phyloP scores from a whole-genome alignment of 2,888 invertebrate genomes.

The Tricholauxania praeusta region DNA sequence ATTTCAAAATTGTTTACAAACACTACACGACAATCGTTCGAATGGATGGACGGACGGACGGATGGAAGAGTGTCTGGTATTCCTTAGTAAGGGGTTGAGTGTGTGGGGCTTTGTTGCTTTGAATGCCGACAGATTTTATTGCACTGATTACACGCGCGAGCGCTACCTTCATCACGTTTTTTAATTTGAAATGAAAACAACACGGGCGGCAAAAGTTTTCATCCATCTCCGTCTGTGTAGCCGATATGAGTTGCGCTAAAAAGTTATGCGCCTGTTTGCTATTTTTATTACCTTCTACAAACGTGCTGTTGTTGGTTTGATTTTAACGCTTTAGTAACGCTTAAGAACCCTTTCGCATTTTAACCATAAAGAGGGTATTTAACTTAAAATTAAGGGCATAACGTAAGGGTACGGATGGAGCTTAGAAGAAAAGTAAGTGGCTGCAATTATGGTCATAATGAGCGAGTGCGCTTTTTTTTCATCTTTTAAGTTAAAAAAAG shows the following conservation, averaged over 20 bases:
- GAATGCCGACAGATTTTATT: constrained; percentile 22
- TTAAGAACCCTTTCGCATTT: constrained; percentile 31
- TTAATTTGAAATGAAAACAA: constrained; percentile 31
- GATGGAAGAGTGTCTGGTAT: constrained; percentile 2
- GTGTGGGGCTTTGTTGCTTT: background rate
- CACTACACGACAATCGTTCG: background rate
- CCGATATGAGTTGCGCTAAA: constrained; percentile 24
- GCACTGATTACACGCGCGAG: constrained; percentile 39
- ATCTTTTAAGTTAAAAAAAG: background rate
- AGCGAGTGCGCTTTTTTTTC: background rate
- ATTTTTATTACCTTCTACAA: constrained; percentile 34
- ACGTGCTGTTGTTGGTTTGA: constrained; percentile 30
- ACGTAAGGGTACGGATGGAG: background rate
- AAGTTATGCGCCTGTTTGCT: constrained; percentile 27
- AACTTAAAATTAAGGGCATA: background rate
- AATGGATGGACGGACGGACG: too few species aligned
- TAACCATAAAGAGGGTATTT: background rate
- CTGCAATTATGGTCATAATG: constrained; percentile 8
- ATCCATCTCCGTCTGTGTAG: background rate
- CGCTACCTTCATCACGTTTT: constrained; percentile 44
- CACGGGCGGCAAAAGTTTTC: constrained; percentile 26
- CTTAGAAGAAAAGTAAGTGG: constrained; percentile 26
- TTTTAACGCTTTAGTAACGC: constrained; percentile 27
- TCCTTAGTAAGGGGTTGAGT: background rate
- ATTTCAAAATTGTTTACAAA: background rate